Evolutionary conservation across 2,797 vertebrate species (phyloP).

Genomic region (Sylvia borin): DNA sequence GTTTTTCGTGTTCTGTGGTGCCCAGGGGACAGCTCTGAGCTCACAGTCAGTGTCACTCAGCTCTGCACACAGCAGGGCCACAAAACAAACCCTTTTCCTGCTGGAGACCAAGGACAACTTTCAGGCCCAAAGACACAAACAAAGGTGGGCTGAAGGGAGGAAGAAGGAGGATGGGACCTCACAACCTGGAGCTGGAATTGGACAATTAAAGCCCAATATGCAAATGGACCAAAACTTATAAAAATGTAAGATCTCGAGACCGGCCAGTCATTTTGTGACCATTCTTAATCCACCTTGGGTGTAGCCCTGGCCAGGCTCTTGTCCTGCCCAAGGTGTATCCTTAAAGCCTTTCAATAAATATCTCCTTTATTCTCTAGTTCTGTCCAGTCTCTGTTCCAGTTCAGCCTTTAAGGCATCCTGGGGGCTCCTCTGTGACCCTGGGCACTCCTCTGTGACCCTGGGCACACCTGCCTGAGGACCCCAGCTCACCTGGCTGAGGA

Average conservation of each 20-base stretch:
- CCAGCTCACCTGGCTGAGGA: not conserved
- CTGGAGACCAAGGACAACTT: not conserved
- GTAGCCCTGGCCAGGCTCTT: too few species aligned
- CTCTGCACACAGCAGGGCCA: too few species aligned
- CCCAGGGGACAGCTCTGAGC: not conserved
- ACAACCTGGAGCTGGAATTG: too few species aligned
- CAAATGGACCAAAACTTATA: too few species aligned
- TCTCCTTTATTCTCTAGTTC: not conserved
- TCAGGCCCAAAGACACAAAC: not conserved
- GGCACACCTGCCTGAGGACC: not conserved
- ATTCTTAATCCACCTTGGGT: too few species aligned
- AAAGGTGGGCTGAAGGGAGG: too few species aligned
- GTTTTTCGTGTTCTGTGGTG: not conserved
- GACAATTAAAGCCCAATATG: too few species aligned
- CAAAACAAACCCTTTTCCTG: not conserved
- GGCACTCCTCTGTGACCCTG: not conserved
- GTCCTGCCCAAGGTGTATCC: too few species aligned
- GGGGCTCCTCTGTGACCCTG: not conserved
- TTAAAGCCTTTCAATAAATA: too few species aligned
- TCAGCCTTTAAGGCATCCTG: not conserved
- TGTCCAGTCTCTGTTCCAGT: not conserved
- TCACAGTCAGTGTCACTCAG: not conserved
- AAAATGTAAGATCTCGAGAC: not conserved
- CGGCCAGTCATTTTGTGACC: not conserved
- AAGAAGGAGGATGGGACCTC: too few species aligned